Percentiles rank a stretch among this genome's conserved stretches.
Conservation (phyloP, 2,797 vertebrate species). For the Knipowitschia caucasica region DNA sequence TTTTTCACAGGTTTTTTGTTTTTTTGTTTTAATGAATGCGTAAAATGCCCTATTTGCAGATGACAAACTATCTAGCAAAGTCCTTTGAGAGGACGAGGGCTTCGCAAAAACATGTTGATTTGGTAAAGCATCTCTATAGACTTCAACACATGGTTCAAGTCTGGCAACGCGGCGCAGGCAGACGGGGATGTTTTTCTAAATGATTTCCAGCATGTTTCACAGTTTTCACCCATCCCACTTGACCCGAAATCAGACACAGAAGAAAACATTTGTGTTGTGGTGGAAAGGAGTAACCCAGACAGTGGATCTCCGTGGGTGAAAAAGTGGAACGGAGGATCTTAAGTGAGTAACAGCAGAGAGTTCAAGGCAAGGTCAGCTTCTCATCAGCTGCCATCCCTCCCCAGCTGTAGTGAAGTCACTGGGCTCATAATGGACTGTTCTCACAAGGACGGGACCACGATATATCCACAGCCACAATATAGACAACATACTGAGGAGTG, state of each 20-base stretch:
- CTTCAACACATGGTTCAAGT: conserved; percentile 14
- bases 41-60: background rate
- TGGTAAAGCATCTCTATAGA: background rate
- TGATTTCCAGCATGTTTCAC: conserved; percentile 43
- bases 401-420: background rate
- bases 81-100: too few species aligned
- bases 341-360: conserved; percentile 14
- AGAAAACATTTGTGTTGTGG: background rate
- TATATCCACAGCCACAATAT: background rate
- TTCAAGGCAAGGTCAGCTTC: conserved; percentile 12
- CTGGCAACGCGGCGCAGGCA: conserved; percentile 12
- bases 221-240: conserved; percentile 30
- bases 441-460: background rate
- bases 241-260: conserved; percentile 15
- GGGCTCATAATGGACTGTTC: background rate
- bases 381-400: background rate
- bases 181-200: conserved; percentile 23
- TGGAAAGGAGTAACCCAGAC: background rate
- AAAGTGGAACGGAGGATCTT: conserved; percentile 28
- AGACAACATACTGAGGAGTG: too few species aligned
- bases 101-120: too few species aligned
- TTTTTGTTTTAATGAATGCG: background rate
- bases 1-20: too few species aligned
- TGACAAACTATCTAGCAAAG: background rate
- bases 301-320: conserved; percentile 6